Base-by-base conservation (phyloP, 2,888 invertebrate species). In the Emmelina monodactyla region DNA sequence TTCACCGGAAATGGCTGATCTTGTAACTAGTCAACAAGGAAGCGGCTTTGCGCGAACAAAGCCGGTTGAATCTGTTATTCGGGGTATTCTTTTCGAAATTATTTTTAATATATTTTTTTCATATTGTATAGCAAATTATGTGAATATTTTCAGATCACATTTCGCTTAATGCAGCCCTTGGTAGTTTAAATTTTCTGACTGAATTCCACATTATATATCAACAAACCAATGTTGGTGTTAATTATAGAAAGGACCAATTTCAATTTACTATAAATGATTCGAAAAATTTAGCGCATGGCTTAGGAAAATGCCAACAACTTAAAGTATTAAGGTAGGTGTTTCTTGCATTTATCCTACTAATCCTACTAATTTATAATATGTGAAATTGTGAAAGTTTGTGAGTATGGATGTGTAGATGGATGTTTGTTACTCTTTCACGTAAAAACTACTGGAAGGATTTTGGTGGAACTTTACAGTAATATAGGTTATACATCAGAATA, bases 251-350 rank as follows among this genome's bases (percentile, higher is more conserved):
- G 49, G 79, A 79, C 47, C 79, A 80, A 47, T 79, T 78, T 50
- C 76, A 75, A 42, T 79, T 80, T 44, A 79, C 80, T n/a, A 71
- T 63, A 35, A 72, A 70, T 37, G 80, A 80, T 45, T 75, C 79
- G 0, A 76, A 70, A 46, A 70, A 66, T 44, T 57, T 81, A 22
- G 64, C 75, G 2, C 58, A 54, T 35, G 81, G 78, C 1, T 51
- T 81, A 41, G 76, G 76, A 49, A 78, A 76, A 49, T 75, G 72
- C 44, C 22, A 32, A 0, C 62, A 59, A 22, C 42, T 81, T 22
- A 73, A 62, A 52, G 45, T 55, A 37, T 45, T 80, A 10, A 67
- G 70, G 80, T 79, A 45, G 37, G 35, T 35, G n/a, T n/a, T n/a
- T n/a, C n/a, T n/a, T n/a, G n/a, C n/a, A n/a, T n/a, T n/a, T n/a